phyloP scores from a whole-genome alignment of 2,888 invertebrate genomes.

The Microctonus brassicae region DNA sequence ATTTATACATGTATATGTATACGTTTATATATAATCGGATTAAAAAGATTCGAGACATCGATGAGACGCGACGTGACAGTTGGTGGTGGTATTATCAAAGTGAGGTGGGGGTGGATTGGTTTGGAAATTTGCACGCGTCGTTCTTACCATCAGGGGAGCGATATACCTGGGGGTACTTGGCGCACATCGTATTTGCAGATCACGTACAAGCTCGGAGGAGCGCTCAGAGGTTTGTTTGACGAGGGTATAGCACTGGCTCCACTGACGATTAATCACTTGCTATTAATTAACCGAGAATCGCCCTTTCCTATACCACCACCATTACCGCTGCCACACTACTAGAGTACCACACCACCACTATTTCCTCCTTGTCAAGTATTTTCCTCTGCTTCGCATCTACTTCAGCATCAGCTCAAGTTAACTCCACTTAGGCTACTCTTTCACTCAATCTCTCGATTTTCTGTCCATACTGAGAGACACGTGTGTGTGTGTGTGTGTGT shows the following conservation, averaged over 20 bases:
- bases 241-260: slow-evolving; percentile 55
- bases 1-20: background rate
- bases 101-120: background rate
- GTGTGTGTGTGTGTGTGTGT: background rate
- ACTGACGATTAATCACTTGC: slow-evolving; percentile 64
- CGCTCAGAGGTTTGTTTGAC: slow-evolving; percentile 62
- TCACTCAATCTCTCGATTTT: background rate
- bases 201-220: slow-evolving; percentile 54
- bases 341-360: slow-evolving; percentile 6
- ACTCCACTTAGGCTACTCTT: background rate
- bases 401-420: background rate
- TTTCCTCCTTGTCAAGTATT: background rate
- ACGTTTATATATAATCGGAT: background rate
- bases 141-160: background rate
- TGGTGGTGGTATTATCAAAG: background rate
- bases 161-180: slow-evolving; percentile 38
- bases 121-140: slow-evolving; percentile 21
- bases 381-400: background rate
- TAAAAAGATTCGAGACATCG: slow-evolving; percentile 1
- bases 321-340: slow-evolving; percentile 9
- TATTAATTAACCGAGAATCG: slow-evolving; percentile 65
- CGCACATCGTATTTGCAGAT: slow-evolving; percentile 58
- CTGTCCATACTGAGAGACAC: too few species aligned
- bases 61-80: background rate
- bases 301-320: slow-evolving; percentile 18